phyloP scores from a whole-genome alignment of 2,888 invertebrate genomes.

The Trissolcus japonicus region DNA sequence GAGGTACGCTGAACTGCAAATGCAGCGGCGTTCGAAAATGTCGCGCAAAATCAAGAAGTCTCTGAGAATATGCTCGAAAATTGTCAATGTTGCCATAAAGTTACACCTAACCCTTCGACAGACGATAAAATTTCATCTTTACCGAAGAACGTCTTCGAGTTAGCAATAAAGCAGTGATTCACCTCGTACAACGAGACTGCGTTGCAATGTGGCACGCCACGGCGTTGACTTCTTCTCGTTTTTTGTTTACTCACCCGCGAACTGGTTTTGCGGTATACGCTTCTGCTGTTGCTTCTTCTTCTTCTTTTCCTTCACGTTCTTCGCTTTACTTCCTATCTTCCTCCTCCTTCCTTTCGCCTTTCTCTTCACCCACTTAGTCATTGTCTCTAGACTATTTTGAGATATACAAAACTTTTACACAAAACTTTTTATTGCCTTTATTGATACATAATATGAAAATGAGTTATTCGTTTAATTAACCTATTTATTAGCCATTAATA shows the following conservation, averaged over 20 bases:
- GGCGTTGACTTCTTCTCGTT: conserved; percentile 71
- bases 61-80: conserved; percentile 43
- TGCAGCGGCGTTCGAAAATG: too few species aligned
- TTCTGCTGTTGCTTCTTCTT: conserved; percentile 55
- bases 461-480: too few species aligned
- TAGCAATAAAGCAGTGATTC: conserved; percentile 73
- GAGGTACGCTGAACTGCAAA: too few species aligned
- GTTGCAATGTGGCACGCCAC: conserved; percentile 60
- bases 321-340: conserved; percentile 57
- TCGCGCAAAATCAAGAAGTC: background rate
- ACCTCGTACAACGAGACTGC: conserved; percentile 67
- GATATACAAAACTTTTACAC: conserved; percentile 53
- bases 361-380: conserved; percentile 58
- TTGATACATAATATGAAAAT: too few species aligned
- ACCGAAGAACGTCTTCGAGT: conserved; percentile 72
- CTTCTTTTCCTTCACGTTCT: conserved; percentile 56
- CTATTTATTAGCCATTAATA: too few species aligned
- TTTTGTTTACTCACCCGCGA: conserved; percentile 76
- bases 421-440: conserved; percentile 36
- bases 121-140: conserved; percentile 73
- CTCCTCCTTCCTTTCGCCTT: conserved; percentile 57
- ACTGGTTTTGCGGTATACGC: conserved; percentile 75
- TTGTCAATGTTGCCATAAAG: conserved; percentile 55
- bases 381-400: conserved; percentile 57
- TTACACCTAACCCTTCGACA: conserved; percentile 64